phyloP scores from a whole-genome alignment of 1,140 invertebrate species.

The Zaprionus kolodkinae region DNA sequence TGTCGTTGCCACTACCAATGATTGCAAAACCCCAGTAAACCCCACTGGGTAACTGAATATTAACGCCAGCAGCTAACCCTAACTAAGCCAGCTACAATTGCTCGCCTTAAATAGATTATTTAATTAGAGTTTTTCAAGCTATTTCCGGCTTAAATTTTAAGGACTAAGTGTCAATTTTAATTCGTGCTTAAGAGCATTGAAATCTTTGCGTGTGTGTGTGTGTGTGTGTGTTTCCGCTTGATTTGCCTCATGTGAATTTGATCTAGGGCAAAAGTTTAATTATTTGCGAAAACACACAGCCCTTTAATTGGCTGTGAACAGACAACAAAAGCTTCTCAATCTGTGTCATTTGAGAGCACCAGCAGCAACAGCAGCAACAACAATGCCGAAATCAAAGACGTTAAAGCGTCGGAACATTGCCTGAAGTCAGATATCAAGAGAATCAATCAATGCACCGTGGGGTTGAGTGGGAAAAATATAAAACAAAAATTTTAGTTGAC shows the following conservation, averaged over 20 bases:
- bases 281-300: constrained; percentile 8
- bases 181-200: neutral
- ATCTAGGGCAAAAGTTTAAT: constrained; percentile 6
- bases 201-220: too few relatives aligned
- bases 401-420: neutral
- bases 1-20: constrained; percentile 7
- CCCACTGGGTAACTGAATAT: neutral
- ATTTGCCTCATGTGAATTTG: neutral
- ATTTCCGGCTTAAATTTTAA: neutral
- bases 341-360: constrained; percentile 19
- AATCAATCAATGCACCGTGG: constrained; percentile 7
- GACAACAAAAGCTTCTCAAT: neutral
- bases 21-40: neutral
- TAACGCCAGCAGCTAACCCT: neutral
- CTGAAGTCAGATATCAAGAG: neutral
- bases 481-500: neutral
- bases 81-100: neutral
- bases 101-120: neutral
- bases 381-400: constrained; percentile 3
- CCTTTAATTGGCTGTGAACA: constrained; percentile 31
- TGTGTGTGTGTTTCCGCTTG: neutral
- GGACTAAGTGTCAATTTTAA: neutral
- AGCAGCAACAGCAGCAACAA: neutral
- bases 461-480: neutral
- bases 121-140: neutral